A percentile compares a stretch with the other conserved stretches of the same genome.
Evolutionary conservation across 37 sponge, comb jelly and placozoan genomes (phyloP).

Genomic region (Tethya wilhelma): DNA sequence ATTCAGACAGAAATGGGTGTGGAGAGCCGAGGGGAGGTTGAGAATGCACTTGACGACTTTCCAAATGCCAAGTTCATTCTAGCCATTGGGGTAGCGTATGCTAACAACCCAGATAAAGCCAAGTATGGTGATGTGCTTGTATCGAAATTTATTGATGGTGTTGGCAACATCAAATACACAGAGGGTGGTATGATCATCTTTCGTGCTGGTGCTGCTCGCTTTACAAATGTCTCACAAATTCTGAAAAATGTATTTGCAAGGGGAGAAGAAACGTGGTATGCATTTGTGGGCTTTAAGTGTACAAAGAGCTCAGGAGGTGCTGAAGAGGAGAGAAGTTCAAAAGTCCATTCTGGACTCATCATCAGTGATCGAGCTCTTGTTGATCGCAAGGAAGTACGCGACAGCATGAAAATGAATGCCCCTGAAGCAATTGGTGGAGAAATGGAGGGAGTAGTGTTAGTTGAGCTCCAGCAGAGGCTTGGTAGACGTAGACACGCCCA

Average conservation of each 20-base stretch:
- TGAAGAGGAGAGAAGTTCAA: neutral
- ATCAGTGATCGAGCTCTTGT: neutral
- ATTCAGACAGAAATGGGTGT: slow-evolving; percentile 10
- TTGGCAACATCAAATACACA: neutral
- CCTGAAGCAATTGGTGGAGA: slow-evolving; percentile 34
- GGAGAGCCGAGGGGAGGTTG: slow-evolving; percentile 10
- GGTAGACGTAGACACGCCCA: neutral
- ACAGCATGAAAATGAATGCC: neutral
- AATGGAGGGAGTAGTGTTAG: slow-evolving; percentile 26
- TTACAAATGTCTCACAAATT: neutral
- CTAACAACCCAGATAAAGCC: neutral
- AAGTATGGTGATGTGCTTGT: slow-evolving; percentile 28
- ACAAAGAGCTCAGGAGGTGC: neutral
- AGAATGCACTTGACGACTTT: slow-evolving; percentile 1
- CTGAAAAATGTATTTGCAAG: neutral
- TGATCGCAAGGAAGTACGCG: neutral
- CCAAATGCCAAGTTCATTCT: slow-evolving; percentile 1
- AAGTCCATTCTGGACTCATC: neutral
- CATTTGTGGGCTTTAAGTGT: neutral
- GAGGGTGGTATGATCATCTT: neutral
- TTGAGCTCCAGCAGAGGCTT: neutral
- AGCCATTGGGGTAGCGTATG: slow-evolving; percentile 8
- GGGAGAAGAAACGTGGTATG: neutral
- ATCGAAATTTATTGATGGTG: slow-evolving; percentile 7
- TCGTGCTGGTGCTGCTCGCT: neutral